A percentile compares a stretch with the other conserved stretches of the same genome.
Evolutionary conservation across 1,140 invertebrate genomes (phyloP).

Genomic region (Heliconius melpomene): DNA sequence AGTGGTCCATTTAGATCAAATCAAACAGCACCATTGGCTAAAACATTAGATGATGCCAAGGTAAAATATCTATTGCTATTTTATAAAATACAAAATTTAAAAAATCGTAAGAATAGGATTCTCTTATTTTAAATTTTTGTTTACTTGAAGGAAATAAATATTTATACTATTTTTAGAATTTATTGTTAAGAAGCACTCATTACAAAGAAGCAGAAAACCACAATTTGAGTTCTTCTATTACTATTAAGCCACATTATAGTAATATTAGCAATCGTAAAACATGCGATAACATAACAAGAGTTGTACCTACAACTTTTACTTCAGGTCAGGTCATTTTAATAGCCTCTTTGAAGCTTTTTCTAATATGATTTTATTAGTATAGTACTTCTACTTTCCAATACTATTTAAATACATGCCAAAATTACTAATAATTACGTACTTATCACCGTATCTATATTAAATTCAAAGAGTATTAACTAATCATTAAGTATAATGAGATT

Average conservation of each 20-base stretch:
- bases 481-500: no score
- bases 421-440: no score
- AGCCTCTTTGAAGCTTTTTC: no score
- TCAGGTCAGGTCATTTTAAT: constrained; percentile 31
- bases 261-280: constrained; percentile 36
- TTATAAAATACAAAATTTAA: background rate
- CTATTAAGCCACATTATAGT: constrained; percentile 50
- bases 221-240: constrained; percentile 46
- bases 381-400: no score
- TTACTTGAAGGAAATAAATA: background rate
- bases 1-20: constrained; percentile 48
- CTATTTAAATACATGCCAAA: no score
- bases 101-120: background rate
- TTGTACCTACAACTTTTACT: constrained; percentile 42
- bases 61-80: constrained; percentile 39
- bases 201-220: background rate
- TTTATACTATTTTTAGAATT: background rate
- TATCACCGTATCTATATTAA: no score
- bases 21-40: constrained; percentile 51
- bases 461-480: no score
- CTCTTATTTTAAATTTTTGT: no score
- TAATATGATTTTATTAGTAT: no score
- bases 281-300: constrained; percentile 32
- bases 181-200: background rate
- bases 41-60: constrained; percentile 63